phyloP scores from a whole-genome alignment of 2,888 invertebrate species.

The Salticus scenicus region DNA sequence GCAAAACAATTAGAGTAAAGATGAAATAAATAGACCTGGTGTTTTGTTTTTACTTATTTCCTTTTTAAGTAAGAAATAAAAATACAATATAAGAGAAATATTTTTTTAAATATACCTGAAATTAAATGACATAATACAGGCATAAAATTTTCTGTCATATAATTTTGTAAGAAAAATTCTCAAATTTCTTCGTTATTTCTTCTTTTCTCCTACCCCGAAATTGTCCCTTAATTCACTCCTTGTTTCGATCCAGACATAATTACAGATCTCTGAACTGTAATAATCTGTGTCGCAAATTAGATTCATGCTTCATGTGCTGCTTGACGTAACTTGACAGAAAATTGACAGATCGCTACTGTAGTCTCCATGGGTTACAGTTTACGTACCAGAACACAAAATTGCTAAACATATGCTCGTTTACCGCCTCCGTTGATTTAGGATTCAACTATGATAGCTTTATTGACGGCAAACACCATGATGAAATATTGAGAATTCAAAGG shows the following conservation, averaged over 20 bases:
- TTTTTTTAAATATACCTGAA: no score
- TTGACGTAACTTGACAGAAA: conserved; percentile 33
- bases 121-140: no score
- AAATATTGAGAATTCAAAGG: no score
- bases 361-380: conserved; percentile 16
- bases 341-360: conserved; percentile 23
- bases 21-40: no score
- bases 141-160: no score
- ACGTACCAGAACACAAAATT: background rate
- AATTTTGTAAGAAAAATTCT: no score
- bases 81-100: no score
- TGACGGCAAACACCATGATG: conserved; percentile 9
- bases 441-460: conserved; percentile 18
- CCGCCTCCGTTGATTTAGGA: background rate
- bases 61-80: no score
- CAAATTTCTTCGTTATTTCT: no score
- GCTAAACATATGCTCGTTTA: background rate
- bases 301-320: background rate
- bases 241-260: background rate
- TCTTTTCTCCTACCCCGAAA: no score
- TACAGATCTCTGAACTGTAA: conserved; percentile 13
- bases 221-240: conserved; percentile 1
- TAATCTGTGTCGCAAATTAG: conserved; percentile 10
- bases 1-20: no score
- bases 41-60: no score